Conservation (phyloP, 2,113 vertebrate genomes). For the Gadus chalcogrammus region DNA sequence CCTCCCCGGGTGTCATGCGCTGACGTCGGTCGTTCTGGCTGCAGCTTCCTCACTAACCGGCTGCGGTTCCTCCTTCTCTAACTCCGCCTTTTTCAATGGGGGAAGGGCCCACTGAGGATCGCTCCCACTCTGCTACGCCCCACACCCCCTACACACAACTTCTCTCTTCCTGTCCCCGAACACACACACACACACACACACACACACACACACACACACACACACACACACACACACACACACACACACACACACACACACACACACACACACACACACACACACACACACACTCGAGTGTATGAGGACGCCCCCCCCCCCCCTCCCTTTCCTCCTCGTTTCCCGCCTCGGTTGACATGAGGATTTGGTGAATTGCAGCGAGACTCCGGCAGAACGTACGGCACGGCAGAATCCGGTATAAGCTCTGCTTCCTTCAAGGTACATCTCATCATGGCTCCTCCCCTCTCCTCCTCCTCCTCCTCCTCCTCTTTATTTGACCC, state of each 20-base stretch:
- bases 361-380: constrained; percentile 79
- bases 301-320: neutral
- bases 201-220: neutral
- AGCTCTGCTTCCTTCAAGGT: constrained; percentile 83
- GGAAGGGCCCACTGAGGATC: neutral
- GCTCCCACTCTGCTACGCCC: neutral
- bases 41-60: constrained; percentile 57
- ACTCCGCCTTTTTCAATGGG: constrained; percentile 42
- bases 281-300: neutral
- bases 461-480: constrained; percentile 73
- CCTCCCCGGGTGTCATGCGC: neutral
- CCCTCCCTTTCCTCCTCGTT: constrained; percentile 26
- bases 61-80: constrained; percentile 52
- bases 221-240: neutral
- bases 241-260: neutral
- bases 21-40: constrained; percentile 20
- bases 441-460: constrained; percentile 75
- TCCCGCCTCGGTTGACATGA: constrained; percentile 60
- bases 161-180: neutral
- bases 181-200: neutral
- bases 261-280: neutral
- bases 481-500: constrained; percentile 84
- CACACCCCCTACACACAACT: constrained; percentile 15
- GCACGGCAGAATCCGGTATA: constrained; percentile 82
- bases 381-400: constrained; percentile 76